A percentile compares a stretch with the other conserved stretches of the same genome.
Conservation (phyloP, 2,797 vertebrate species). For the Sebastes minor region DNA sequence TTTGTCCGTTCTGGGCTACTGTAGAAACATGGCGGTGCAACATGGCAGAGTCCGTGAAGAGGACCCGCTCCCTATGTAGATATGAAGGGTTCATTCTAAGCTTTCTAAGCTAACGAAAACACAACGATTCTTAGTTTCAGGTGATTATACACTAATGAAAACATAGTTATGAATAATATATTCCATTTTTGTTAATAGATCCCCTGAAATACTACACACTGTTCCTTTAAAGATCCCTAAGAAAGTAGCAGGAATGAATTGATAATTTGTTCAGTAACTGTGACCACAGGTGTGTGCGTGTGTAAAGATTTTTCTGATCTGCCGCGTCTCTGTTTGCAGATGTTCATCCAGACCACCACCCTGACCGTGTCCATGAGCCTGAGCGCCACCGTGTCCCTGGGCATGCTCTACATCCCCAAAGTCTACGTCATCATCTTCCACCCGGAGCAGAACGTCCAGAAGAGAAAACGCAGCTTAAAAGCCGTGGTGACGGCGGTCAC, state of each 20-base stretch:
- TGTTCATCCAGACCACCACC: slow-evolving; percentile 92
- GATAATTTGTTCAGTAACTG: neutral
- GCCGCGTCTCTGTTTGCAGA: slow-evolving; percentile 69
- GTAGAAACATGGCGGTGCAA: too few relatives aligned
- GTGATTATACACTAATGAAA: too few relatives aligned
- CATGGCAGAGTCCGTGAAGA: too few relatives aligned
- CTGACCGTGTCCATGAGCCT: slow-evolving; percentile 91
- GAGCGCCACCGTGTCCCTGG: slow-evolving; percentile 90
- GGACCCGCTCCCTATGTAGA: too few relatives aligned
- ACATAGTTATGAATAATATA: too few relatives aligned
- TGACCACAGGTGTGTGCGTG: neutral
- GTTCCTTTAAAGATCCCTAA: neutral
- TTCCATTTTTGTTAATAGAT: too few relatives aligned
- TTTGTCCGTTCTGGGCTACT: too few relatives aligned
- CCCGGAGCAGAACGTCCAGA: slow-evolving; percentile 92
- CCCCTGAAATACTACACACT: too few relatives aligned
- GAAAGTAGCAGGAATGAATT: neutral
- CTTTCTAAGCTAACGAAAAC: too few relatives aligned
- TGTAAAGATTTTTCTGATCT: neutral
- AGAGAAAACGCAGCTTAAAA: slow-evolving; percentile 90
- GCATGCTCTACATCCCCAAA: slow-evolving; percentile 93
- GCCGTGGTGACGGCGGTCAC: slow-evolving; percentile 80
- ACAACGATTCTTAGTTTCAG: too few relatives aligned
- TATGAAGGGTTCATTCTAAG: too few relatives aligned
- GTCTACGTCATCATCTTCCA: slow-evolving; percentile 90